These are phyloP conservation scores for Heliconius sara DNA, from an alignment of 2,888 invertebrate genomes.

Conservation along the genomic window DNA sequence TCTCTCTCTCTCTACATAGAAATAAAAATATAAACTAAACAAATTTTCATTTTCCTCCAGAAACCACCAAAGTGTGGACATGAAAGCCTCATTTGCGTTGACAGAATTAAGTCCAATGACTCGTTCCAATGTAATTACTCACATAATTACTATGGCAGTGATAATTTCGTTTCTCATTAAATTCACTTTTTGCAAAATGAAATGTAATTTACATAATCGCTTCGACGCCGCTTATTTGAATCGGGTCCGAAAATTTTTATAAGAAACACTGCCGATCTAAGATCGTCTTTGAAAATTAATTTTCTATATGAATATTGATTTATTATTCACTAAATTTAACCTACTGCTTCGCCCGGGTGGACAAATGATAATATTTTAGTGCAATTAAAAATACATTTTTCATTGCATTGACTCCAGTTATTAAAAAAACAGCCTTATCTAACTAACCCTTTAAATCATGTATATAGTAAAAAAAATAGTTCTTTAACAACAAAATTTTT, in stretches of 20 bases:
- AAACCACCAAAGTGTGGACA: background rate
- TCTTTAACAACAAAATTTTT: too few relatives aligned
- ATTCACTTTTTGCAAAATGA: conserved; percentile 50
- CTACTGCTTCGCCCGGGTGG: too few relatives aligned
- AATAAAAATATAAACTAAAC: background rate
- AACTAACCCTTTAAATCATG: too few relatives aligned
- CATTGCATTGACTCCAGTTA: too few relatives aligned
- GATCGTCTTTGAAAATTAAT: background rate
- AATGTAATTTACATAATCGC: conserved; percentile 49
- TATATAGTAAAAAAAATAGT: too few relatives aligned
- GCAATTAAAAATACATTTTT: too few relatives aligned
- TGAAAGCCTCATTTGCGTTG: conserved; percentile 43
- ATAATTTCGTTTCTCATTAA: conserved; percentile 48
- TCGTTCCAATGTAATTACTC: conserved; percentile 47
- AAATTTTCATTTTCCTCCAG: background rate
- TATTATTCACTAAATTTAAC: background rate
- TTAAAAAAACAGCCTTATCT: too few relatives aligned
- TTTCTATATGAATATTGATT: background rate
- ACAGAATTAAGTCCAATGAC: conserved; percentile 43
- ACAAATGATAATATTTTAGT: too few relatives aligned
- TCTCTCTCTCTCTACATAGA: background rate
- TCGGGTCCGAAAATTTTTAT: conserved; percentile 37
- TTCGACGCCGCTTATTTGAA: conserved; percentile 45
- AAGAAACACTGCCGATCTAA: conserved; percentile 3
- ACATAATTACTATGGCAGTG: conserved; percentile 45